phyloP scores from a whole-genome alignment of 2,113 vertebrate species.

The Pelmatolapia mariae region DNA sequence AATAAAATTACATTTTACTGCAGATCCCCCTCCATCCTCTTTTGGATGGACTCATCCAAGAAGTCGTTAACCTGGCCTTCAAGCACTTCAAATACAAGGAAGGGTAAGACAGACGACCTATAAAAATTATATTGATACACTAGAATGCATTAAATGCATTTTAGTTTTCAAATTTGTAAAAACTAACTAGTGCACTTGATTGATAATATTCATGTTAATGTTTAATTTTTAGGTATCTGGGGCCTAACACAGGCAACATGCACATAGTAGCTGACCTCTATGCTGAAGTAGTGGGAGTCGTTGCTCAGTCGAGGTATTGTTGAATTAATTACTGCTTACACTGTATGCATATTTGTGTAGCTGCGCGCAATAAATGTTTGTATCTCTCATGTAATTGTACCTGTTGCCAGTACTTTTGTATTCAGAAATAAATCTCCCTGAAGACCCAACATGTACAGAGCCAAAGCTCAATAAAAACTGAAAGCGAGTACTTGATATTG shows the following conservation, averaged over 20 bases:
- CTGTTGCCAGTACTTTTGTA: background rate
- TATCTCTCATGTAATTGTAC: background rate
- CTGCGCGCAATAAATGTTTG: background rate
- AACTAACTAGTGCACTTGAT: background rate
- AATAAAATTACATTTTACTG: background rate
- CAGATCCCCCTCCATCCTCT: slow-evolving; percentile 98
- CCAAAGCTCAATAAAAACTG: background rate
- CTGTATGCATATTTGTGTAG: background rate
- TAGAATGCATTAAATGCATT: background rate
- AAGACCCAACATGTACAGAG: background rate
- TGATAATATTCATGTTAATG: background rate
- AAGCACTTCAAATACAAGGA: slow-evolving; percentile 99
- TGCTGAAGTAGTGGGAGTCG: slow-evolving; percentile 93
- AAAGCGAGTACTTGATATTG: background rate
- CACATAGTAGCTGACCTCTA: slow-evolving; percentile 98
- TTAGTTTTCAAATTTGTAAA: background rate
- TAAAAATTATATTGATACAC: background rate
- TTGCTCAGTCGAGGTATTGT: slow-evolving; percentile 92
- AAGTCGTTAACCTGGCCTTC: slow-evolving; percentile 96
- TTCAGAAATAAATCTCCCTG: background rate
- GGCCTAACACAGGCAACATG: slow-evolving; percentile 98
- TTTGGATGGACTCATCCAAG: slow-evolving; percentile 93
- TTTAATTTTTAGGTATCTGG: slow-evolving; percentile 82
- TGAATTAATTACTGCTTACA: background rate
- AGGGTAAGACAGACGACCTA: slow-evolving; percentile 74